Evolutionary conservation across 2,888 invertebrate genomes (phyloP).

Genomic region (Folsomia candida): DNA sequence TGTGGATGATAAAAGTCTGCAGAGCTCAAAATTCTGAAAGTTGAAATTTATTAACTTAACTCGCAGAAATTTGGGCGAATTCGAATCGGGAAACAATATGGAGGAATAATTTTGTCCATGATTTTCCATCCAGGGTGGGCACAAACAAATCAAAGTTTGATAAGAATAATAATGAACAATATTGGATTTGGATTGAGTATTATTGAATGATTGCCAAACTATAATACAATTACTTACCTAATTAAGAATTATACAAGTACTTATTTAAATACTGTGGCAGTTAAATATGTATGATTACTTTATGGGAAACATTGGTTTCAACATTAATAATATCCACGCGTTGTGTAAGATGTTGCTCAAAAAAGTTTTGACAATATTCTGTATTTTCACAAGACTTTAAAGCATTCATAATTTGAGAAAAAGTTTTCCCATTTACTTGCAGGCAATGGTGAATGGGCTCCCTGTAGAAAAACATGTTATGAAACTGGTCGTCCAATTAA

Average conservation of each 20-base stretch:
- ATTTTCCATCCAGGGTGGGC: too few relatives aligned
- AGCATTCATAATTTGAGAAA: background rate
- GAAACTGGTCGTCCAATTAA: too few relatives aligned
- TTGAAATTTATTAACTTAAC: too few relatives aligned
- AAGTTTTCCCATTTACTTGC: slow-evolving; percentile 14
- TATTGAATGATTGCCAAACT: background rate
- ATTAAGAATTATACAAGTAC: background rate
- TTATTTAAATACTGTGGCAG: slow-evolving; percentile 5
- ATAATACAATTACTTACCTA: background rate
- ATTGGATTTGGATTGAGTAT: background rate
- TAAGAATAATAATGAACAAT: background rate
- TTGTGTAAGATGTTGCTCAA: background rate
- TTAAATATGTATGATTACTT: background rate
- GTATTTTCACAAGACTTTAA: background rate
- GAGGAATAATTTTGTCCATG: too few relatives aligned
- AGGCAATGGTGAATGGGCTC: slow-evolving; percentile 29
- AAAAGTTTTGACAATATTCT: background rate
- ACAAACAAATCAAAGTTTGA: background rate
- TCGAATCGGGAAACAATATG: too few relatives aligned
- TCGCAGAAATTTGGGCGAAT: too few relatives aligned
- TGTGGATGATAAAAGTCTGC: too few relatives aligned
- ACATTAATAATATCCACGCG: too few relatives aligned
- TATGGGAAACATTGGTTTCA: background rate
- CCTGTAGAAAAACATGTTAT: slow-evolving; percentile 16
- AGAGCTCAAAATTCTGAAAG: too few relatives aligned